phyloP scores from a whole-genome alignment of 1,140 invertebrate species.

The Hylaeus anthracinus region DNA sequence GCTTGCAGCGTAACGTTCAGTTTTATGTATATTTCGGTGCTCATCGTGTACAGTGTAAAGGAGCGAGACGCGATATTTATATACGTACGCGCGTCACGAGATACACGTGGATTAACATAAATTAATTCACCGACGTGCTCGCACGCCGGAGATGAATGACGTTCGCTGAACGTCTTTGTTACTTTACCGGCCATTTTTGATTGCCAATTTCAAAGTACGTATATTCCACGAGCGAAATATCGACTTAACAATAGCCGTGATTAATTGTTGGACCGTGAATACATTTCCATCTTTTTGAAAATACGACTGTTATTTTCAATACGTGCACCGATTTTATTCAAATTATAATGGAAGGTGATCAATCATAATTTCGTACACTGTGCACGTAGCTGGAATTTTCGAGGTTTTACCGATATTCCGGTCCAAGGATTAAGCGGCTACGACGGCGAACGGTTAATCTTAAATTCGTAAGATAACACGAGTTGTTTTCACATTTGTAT shows the following conservation, averaged over 20 bases:
- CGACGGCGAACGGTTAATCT: not conserved
- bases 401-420: not conserved
- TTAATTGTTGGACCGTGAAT: constrained; percentile 1
- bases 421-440: not conserved
- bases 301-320: not conserved
- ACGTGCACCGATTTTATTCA: no score
- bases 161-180: not conserved
- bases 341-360: no score
- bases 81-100: not conserved
- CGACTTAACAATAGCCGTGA: not conserved
- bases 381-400: no score
- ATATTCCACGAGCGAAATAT: not conserved
- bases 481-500: not conserved
- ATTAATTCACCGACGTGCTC: not conserved
- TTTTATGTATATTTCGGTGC: constrained; percentile 17
- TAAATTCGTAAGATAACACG: not conserved
- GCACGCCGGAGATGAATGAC: not conserved
- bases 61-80: not conserved
- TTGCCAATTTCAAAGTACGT: not conserved
- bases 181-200: not conserved
- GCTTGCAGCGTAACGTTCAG: not conserved
- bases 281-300: not conserved
- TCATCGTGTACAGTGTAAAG: constrained; percentile 25
- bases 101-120: not conserved
- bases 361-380: no score